Conservation (phyloP, 2,797 vertebrate species). For the Pitangus sulphuratus region DNA sequence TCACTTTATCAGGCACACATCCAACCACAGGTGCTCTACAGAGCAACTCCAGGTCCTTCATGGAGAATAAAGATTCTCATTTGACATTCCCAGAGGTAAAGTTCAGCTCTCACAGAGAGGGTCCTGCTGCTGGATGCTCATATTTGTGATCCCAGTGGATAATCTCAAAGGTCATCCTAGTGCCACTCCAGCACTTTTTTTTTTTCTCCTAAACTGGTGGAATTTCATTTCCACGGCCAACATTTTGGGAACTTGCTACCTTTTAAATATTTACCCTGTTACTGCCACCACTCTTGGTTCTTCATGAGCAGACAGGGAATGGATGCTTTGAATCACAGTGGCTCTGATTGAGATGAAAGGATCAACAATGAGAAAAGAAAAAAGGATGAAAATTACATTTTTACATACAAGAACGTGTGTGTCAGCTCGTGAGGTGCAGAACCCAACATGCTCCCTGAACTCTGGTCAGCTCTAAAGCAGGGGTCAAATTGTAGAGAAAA, state of each 20-base stretch:
- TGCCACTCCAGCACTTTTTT: neutral
- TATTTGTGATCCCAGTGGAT: neutral
- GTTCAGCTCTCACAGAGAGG: neutral
- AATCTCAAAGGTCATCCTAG: neutral
- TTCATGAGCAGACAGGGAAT: neutral
- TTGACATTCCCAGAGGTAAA: neutral
- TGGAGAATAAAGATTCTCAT: neutral
- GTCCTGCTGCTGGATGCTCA: neutral
- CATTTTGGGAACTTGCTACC: neutral
- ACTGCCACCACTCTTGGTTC: neutral
- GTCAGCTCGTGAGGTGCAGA: rapidly evolving
- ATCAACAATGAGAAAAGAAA: neutral
- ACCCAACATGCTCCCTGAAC: neutral
- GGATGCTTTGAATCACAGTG: neutral
- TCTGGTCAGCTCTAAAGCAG: neutral
- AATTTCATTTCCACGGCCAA: neutral
- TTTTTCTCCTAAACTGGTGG: neutral
- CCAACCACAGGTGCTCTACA: neutral
- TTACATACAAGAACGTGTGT: neutral
- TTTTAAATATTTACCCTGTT: neutral
- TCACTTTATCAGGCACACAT: neutral
- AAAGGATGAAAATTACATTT: neutral
- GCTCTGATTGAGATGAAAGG: neutral
- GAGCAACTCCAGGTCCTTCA: neutral
- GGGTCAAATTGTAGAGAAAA: neutral